phyloP scores from a whole-genome alignment of 2,113 vertebrate genomes.

The Girardinichthys multiradiatus region DNA sequence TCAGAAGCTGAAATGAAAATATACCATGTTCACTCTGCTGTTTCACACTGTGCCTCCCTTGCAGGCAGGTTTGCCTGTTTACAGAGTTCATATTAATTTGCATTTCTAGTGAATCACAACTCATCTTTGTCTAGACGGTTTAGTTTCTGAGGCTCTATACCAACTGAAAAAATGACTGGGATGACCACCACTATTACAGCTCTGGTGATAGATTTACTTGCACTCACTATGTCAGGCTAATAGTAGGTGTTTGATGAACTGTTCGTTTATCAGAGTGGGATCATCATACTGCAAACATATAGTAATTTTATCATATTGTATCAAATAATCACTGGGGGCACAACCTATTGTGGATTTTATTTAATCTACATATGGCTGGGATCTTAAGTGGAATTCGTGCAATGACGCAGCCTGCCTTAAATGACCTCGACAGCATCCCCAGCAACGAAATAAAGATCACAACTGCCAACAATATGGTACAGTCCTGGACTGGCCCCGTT shows the following conservation, averaged over 20 bases:
- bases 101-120: background rate
- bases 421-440: constrained; percentile 78
- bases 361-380: background rate
- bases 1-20: background rate
- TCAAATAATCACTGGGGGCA: no score
- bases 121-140: background rate
- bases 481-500: constrained; percentile 79
- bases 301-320: no score
- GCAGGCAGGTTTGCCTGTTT: background rate
- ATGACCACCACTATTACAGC: no score
- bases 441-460: constrained; percentile 91
- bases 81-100: background rate
- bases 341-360: no score
- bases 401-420: constrained; percentile 58
- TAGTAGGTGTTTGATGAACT: background rate
- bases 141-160: background rate
- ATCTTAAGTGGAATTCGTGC: constrained; percentile 71
- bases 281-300: background rate
- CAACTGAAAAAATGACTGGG: no score
- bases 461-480: constrained; percentile 81
- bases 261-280: background rate
- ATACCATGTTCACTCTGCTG: background rate
- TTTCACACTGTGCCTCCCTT: background rate
- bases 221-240: background rate
- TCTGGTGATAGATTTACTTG: background rate